Conservation (phyloP, 2,888 invertebrate species). For the Hipparchia sbordonii region DNA sequence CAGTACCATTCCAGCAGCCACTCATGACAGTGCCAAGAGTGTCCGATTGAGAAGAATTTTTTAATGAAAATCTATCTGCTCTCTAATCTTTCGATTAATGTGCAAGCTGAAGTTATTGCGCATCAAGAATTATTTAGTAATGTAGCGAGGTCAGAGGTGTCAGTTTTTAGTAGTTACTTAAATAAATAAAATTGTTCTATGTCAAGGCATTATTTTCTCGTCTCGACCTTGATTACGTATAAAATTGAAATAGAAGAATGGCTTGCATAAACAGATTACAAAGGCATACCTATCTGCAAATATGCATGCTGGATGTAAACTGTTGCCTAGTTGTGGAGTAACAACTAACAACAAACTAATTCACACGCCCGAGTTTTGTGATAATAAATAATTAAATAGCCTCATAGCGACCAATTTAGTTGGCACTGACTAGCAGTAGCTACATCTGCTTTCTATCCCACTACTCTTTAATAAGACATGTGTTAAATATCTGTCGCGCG, state of each 20-base stretch:
- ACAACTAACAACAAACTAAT: conserved; percentile 38
- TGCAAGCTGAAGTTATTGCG: no score
- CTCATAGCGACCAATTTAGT: conserved; percentile 42
- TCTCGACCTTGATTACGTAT: conserved; percentile 20
- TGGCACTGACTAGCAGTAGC: conserved; percentile 41
- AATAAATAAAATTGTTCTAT: no score
- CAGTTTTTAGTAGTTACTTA: no score
- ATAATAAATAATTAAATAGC: conserved; percentile 45
- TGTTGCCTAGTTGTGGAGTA: conserved; percentile 31
- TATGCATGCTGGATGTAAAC: conserved; percentile 15
- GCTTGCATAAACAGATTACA: conserved; percentile 21
- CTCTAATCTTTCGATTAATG: no score
- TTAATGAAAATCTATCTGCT: no score
- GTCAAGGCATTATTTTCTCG: neutral
- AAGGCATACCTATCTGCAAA: conserved; percentile 19
- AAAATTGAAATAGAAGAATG: conserved; percentile 10
- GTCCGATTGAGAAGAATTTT: no score
- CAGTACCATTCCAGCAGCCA: no score
- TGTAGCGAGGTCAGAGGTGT: no score
- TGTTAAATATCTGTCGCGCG: conserved; percentile 42
- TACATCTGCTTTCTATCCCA: conserved; percentile 53
- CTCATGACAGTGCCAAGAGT: no score
- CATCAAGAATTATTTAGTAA: no score
- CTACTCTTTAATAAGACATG: conserved; percentile 44
- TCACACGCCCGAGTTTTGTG: conserved; percentile 42